Percentiles rank a stretch among this genome's conserved stretches.
Conservation (phyloP, 2,888 invertebrate species). For the Xestia c-nigrum region DNA sequence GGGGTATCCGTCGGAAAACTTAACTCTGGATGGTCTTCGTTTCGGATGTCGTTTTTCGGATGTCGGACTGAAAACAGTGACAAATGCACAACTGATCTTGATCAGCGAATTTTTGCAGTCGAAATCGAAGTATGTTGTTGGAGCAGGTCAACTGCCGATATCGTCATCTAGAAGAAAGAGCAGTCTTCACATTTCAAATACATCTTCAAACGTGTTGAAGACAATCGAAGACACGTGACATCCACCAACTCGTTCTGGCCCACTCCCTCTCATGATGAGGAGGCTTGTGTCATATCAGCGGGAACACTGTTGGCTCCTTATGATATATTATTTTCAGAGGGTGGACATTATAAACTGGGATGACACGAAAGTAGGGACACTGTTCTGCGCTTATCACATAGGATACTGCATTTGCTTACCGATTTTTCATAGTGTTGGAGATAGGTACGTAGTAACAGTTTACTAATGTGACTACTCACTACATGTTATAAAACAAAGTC, state of each 20-base stretch:
- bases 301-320: not conserved
- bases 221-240: not conserved
- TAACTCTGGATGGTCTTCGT: not conserved
- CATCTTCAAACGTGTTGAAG: conserved; percentile 4
- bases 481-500: no score
- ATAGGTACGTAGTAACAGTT: conserved; percentile 75
- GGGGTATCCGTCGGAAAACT: not conserved
- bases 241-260: not conserved
- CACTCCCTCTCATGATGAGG: not conserved
- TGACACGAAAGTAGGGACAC: conserved; percentile 80
- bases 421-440: conserved; percentile 85
- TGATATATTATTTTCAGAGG: conserved; percentile 72
- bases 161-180: not conserved
- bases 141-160: not conserved
- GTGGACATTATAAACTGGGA: conserved; percentile 82
- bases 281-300: not conserved
- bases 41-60: no score
- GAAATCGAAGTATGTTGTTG: not conserved
- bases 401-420: conserved; percentile 87
- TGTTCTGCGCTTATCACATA: conserved; percentile 85
- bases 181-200: not conserved
- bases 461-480: not conserved
- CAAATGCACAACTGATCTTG: not conserved
- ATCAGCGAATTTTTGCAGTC: not conserved
- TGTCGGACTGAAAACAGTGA: not conserved